Evolutionary conservation across 2,113 vertebrate species (phyloP), one percentile per base, ranked within the genome.

Genomic region (Phainopepla nitens): DNA sequence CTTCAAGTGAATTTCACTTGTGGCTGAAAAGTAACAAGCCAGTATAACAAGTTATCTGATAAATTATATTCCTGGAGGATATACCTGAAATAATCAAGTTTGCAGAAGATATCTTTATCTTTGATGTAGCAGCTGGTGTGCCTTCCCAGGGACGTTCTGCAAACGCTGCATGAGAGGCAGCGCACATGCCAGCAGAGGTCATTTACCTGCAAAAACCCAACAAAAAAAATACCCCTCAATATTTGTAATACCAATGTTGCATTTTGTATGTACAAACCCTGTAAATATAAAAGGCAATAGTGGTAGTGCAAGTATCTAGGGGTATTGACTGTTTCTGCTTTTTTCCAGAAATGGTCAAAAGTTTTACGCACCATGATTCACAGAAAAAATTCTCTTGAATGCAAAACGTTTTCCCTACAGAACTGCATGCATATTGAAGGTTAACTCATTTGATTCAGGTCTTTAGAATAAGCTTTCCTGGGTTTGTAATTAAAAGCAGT

Each of bases 1-100:
- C 4, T 13, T 62, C 35, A 58, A 60, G 1, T 3, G 2, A 28
- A 2, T 53, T 84, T 68, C 9, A 49, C 17, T 31, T 64, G 42
- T 8, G 2, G 54, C 13, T 44, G 21, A 58, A 70, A 82, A 54
- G 15, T 15, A 47, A 66, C 24, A 53, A 39, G 15, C 33, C 60
- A 50, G 15, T 2, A 6, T 44, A 29, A 61, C 3, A 5, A 15
- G 4, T 33, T 85, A 39, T 22, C 50, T 31, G 35, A 64, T 11
- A 65, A 56, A 29, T 17, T 0, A 28, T n/a, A 54, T 41, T 70
- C 29, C 57, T 56, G 29, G 33, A 36, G 17, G 12, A 47, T 51
- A 42, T 99, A 99, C 99, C 99, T 99, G 98, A 99, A 99, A 97
- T 99, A 99, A 97, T 99, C 99, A 64, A 99, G 98, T 97, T 99